Evolutionary conservation across 35 echinoderm and acorn worm genomes (phyloP), one percentile per base, ranked within the genome.

Genomic region (Ophioderma brevispina): DNA sequence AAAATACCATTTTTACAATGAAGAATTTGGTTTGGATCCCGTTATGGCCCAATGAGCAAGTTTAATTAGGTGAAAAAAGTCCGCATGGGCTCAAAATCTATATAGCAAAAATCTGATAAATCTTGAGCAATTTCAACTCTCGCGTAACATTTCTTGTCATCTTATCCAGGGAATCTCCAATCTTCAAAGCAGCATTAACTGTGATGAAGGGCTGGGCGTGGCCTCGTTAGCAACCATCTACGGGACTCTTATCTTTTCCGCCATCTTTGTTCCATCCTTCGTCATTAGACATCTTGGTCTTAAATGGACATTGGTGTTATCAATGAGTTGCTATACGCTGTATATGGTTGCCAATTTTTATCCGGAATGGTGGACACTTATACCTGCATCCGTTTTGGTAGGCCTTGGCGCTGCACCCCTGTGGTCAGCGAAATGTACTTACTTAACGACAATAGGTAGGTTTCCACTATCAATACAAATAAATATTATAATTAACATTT

Each of bases 161-260:
- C 17, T 46, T 46, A 8, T 46, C 4, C 96, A 98, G 59, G 96
- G 93, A 1, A 80, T 98, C 1, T 95, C 93, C 18, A 98, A 95
- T 55, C 96, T 98, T 6, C 96, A 98, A 50, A 98, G 96, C 55
- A 95, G 93, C 64, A 95, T 98, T 35, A 98, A 98, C 75, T 98
- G 96, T 40, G 93, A 95, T 40, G 93, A 87, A 17, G 96, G 96
- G 10, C 75, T 98, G 0, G 96, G 96, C 0, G 38, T 98, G 25
- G 96, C 96, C 0, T 98, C 96, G 13, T 63, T 98, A 18, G 77
- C 84, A 30, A 95, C 91, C 43, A 95, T 98, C 28, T 98, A 98
- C 38, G 96, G 28, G 0, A 93, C 93, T 0, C 78, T 98, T 1
- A 95, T 98, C 3, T 28, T 98, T 32, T 98, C 96, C 32, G 91